Conservation (phyloP, 2,113 vertebrate species). For the Hoplias malabaricus region DNA sequence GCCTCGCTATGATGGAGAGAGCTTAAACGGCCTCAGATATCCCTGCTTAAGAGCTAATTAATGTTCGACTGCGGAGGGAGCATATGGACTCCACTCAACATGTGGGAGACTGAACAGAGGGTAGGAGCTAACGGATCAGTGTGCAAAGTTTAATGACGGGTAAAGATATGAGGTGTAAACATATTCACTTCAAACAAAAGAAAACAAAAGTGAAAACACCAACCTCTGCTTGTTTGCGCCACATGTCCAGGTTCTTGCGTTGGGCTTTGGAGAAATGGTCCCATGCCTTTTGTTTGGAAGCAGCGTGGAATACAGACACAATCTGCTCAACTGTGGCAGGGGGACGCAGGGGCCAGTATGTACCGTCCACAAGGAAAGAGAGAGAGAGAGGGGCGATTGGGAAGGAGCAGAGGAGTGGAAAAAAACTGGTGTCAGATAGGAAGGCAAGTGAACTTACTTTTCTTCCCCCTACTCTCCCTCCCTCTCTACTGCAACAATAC, state of each 20-base stretch:
- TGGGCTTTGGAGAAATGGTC: constrained; percentile 99
- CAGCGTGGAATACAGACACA: constrained; percentile 98
- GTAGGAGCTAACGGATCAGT: neutral
- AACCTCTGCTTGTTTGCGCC: constrained; percentile 99
- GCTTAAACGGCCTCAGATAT: neutral
- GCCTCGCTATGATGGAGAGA: neutral
- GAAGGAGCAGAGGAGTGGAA: constrained; percentile 89
- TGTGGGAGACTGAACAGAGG: neutral
- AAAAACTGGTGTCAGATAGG: constrained; percentile 85
- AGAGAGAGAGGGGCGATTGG: constrained; percentile 78
- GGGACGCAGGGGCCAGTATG: constrained; percentile 76
- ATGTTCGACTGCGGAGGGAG: constrained; percentile 15
- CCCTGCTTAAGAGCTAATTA: constrained; percentile 31
- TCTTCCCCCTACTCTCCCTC: constrained; percentile 37
- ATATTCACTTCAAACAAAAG: constrained; percentile 48
- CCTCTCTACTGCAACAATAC: constrained; percentile 30
- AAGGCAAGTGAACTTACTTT: constrained; percentile 61
- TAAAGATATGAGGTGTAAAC: constrained; percentile 28
- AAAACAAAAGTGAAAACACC: constrained; percentile 66
- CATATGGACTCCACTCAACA: constrained; percentile 13
- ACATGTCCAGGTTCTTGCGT: constrained; percentile 98
- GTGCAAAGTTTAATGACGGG: neutral
- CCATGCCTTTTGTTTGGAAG: constrained; percentile 99
- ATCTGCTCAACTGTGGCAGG: constrained; percentile 95
- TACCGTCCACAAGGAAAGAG: constrained; percentile 82